These are phyloP conservation scores for Acanthochromis polyacanthus DNA, from an alignment of 2,113 vertebrate species.

Conservation along the genomic window DNA sequence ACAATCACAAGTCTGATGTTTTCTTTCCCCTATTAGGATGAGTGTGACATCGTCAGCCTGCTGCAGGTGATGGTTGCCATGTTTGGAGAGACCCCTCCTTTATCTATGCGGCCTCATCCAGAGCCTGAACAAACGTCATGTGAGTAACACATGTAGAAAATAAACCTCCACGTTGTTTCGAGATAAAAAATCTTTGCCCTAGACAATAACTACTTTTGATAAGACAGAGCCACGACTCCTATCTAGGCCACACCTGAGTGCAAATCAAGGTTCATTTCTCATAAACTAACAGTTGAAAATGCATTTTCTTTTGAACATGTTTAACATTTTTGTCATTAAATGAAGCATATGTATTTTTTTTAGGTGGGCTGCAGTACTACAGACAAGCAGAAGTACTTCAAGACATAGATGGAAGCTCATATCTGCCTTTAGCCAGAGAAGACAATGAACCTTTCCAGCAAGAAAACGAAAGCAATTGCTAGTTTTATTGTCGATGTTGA, in stretches of 20 bases:
- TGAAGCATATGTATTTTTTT: neutral
- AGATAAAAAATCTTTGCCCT: neutral
- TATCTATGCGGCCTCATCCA: conserved; percentile 83
- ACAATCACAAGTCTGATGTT: neutral
- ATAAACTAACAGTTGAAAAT: neutral
- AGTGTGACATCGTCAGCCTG: conserved; percentile 90
- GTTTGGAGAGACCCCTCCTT: conserved; percentile 91
- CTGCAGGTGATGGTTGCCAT: conserved; percentile 91
- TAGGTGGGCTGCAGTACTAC: conserved; percentile 59
- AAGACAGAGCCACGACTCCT: neutral
- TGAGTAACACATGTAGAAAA: conserved; percentile 46
- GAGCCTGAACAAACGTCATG: conserved; percentile 48
- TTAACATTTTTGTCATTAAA: neutral
- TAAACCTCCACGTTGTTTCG: neutral
- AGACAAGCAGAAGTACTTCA: conserved; percentile 24
- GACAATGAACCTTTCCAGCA: conserved; percentile 57
- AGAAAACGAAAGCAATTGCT: conserved; percentile 80
- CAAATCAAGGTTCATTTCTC: neutral
- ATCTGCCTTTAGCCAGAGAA: conserved; percentile 56
- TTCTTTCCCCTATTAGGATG: conserved; percentile 77
- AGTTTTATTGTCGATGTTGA: conserved; percentile 1
- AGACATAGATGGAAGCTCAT: conserved; percentile 43
- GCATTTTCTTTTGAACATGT: neutral
- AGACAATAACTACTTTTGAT: conserved; percentile 17
- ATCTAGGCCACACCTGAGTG: neutral